Percentiles rank a stretch among this genome's conserved stretches.
phyloP scores from a whole-genome alignment of 2,888 invertebrate genomes.

The Mechanitis mazaeus region DNA sequence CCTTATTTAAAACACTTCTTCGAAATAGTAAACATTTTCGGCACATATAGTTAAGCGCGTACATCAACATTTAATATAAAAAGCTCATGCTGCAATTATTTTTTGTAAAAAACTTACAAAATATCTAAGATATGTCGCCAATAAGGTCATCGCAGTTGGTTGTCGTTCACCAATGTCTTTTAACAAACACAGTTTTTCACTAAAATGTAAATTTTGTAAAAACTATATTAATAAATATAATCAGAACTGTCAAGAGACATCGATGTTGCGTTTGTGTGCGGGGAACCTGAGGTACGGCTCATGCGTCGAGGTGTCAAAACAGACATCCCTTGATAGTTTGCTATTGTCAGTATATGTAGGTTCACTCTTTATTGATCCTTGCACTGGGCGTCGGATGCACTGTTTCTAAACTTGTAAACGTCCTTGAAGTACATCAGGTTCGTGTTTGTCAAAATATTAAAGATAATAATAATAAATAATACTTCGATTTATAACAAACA shows the following conservation, averaged over 20 bases:
- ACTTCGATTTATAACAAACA: too few species aligned
- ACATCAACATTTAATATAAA: neutral
- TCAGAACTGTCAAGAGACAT: too few species aligned
- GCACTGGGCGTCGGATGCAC: slow-evolving; percentile 2
- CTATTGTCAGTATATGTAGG: neutral
- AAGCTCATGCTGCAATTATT: slow-evolving; percentile 6
- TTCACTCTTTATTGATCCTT: neutral
- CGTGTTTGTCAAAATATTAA: neutral
- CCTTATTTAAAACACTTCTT: too few species aligned
- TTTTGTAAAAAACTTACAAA: neutral
- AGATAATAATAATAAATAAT: too few species aligned
- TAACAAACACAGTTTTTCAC: too few species aligned
- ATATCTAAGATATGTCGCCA: slow-evolving; percentile 1
- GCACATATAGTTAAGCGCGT: neutral
- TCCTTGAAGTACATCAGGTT: neutral
- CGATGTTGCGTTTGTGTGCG: neutral
- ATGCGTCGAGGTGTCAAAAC: slow-evolving; percentile 5
- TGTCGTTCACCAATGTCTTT: too few species aligned
- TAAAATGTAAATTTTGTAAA: too few species aligned
- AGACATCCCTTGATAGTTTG: neutral
- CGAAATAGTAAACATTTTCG: too few species aligned
- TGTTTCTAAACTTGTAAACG: neutral
- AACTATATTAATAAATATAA: too few species aligned
- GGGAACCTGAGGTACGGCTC: slow-evolving; percentile 1
- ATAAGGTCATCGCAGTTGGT: neutral